Percentiles rank a stretch among this genome's conserved stretches.
Conservation (phyloP, 2,888 invertebrate species). For the Bugula neritina region DNA sequence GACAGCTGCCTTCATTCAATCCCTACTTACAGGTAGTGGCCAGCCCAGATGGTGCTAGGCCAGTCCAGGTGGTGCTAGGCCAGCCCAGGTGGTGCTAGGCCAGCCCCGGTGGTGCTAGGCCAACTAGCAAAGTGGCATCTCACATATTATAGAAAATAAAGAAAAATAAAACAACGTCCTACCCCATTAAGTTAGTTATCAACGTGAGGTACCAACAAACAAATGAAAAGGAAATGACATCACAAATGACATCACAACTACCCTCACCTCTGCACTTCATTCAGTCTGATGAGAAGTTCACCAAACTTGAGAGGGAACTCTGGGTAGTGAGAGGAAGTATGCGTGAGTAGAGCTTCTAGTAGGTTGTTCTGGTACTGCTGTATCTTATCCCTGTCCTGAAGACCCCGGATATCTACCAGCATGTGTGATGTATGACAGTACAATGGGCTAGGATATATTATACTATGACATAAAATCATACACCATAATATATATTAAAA, state of each 20-base stretch:
- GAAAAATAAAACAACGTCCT: background rate
- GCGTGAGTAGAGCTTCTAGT: conserved; percentile 81
- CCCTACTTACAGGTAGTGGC: too few species aligned
- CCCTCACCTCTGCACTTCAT: conserved; percentile 88
- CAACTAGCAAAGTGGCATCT: too few species aligned
- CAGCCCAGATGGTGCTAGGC: too few species aligned
- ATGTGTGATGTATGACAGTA: too few species aligned
- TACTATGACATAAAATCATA: background rate
- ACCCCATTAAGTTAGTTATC: background rate
- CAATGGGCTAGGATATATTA: too few species aligned
- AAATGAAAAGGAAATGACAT: too few species aligned
- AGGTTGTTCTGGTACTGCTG: conserved; percentile 90
- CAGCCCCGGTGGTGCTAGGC: too few species aligned
- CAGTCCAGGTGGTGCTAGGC: too few species aligned
- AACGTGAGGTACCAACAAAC: conserved; percentile 55
- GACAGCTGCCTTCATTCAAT: too few species aligned
- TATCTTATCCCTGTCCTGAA: conserved; percentile 88
- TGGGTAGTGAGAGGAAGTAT: conserved; percentile 83
- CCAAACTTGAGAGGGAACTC: conserved; percentile 91
- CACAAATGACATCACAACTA: too few species aligned
- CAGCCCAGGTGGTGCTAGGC: too few species aligned
- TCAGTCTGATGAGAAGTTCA: conserved; percentile 82
- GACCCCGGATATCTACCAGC: conserved; percentile 74
- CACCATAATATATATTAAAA: background rate
- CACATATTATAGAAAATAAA: background rate